Base-by-base conservation (phyloP, 2,888 invertebrate species). In the Lycaena phlaeas region DNA sequence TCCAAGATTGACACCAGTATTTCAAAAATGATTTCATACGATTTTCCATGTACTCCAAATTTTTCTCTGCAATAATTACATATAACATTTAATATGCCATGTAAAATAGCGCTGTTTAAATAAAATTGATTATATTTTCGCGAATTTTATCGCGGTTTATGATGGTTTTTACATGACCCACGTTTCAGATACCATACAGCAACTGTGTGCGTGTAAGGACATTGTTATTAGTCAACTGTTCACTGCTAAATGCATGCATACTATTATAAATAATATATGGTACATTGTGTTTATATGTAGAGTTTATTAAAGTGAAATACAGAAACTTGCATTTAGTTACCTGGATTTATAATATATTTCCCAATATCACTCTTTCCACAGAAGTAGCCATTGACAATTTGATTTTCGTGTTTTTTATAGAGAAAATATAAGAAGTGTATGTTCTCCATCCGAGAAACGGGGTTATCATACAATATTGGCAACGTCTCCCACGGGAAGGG, bases 401-500 rank as follows among this genome's bases (percentile, higher is more conserved):
- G 63, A 9, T 60, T 56, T 57, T 89, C 79, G 44, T 91, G 88
- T 41, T 87, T 71, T 61, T 87, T 86, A 63, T 85, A 90, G 65
- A 91, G 60, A 25, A 86, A 86, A 57, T 90, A 89, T 1, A 87
- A 66, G 49, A 91, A 86, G 61, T 90, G 89, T 6, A 92, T 65
- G 30, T 92, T 94, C 26, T 93, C 92, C 64, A 94, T 87, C 42
- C 95, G 79, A 1, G 90, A 88, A 0, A 92, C 89, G 0, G 92
- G 89, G 34, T 92, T 89, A n/a, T 85, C 70, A 44, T 77, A 73
- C 7, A 94, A 56, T 9, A 90, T 72, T 0, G 89, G 87, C 41
- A 94, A 73, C 47, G 88, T 88, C 72, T 95, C 95, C 90, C 94
- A 94, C 0, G 95, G 93, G 43, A 95, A 86, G 40, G 87, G 85